phyloP scores from a whole-genome alignment of 2,888 invertebrate genomes.

The Caenorhabditis angaria region DNA sequence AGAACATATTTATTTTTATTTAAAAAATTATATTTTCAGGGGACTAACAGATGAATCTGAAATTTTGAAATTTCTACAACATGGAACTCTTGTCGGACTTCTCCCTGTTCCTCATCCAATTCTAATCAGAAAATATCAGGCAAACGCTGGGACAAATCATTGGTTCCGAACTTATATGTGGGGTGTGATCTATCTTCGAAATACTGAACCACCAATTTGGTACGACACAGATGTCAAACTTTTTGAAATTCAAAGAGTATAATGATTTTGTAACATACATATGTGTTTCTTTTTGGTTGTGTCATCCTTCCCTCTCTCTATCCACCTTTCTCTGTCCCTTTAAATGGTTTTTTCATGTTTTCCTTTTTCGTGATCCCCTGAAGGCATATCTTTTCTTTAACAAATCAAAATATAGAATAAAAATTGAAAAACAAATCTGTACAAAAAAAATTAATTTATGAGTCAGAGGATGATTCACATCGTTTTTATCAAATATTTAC shows the following conservation, averaged over 20 bases:
- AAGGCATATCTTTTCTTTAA: neutral
- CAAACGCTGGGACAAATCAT: slow-evolving; percentile 95
- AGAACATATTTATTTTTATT: neutral
- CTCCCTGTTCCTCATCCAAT: slow-evolving; percentile 99
- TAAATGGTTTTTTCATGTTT: neutral
- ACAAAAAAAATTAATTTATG: slow-evolving; percentile 1
- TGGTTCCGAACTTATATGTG: slow-evolving; percentile 99
- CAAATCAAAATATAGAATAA: no score
- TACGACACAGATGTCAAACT: slow-evolving; percentile 98
- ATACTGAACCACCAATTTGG: slow-evolving; percentile 98
- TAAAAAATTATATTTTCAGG: slow-evolving; percentile 75
- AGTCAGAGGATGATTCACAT: neutral
- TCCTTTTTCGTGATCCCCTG: neutral
- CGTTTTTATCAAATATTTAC: slow-evolving; percentile 1
- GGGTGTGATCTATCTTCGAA: slow-evolving; percentile 96
- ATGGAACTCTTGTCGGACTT: slow-evolving; percentile 94
- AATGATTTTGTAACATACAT: no score
- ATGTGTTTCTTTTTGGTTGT: neutral
- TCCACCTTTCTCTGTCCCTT: neutral
- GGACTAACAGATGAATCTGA: slow-evolving; percentile 98
- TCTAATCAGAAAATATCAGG: slow-evolving; percentile 95
- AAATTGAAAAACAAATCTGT: neutral
- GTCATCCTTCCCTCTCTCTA: neutral
- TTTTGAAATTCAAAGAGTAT: slow-evolving; percentile 87
- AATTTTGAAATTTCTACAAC: slow-evolving; percentile 96